Evolutionary conservation across 2,888 invertebrate species (phyloP).

Genomic region (Exocentrus adspersus): DNA sequence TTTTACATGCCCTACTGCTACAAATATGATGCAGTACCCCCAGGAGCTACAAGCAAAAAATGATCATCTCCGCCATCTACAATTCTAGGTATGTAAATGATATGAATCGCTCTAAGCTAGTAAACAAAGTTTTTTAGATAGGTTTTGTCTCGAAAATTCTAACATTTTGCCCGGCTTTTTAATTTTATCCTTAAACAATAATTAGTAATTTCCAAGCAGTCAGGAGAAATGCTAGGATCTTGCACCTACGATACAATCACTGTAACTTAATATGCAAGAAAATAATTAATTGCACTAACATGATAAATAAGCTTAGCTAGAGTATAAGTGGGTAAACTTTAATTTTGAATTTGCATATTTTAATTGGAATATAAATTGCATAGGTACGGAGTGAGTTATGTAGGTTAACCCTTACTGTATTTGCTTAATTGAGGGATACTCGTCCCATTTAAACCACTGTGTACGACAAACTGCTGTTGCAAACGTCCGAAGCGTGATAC

Average conservation of each 20-base stretch:
- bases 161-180: too few relatives aligned
- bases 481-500: neutral
- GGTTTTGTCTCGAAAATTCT: too few relatives aligned
- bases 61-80: too few relatives aligned
- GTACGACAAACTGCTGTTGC: neutral
- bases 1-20: neutral
- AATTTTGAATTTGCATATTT: neutral
- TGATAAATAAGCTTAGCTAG: neutral
- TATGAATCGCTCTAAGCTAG: too few relatives aligned
- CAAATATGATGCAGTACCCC: too few relatives aligned
- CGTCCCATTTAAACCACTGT: neutral
- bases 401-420: neutral
- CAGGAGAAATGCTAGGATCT: too few relatives aligned
- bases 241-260: too few relatives aligned
- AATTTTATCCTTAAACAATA: too few relatives aligned
- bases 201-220: too few relatives aligned
- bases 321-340: neutral
- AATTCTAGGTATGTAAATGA: too few relatives aligned
- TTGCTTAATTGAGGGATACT: constrained; percentile 1
- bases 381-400: constrained; percentile 1
- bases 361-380: constrained; percentile 3
- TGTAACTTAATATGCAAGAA: neutral
- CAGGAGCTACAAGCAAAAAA: too few relatives aligned
- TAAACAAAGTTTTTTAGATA: too few relatives aligned
- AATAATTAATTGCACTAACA: neutral